phyloP scores from a whole-genome alignment of 2,797 vertebrate species.

The Sebastiscus tertius region DNA sequence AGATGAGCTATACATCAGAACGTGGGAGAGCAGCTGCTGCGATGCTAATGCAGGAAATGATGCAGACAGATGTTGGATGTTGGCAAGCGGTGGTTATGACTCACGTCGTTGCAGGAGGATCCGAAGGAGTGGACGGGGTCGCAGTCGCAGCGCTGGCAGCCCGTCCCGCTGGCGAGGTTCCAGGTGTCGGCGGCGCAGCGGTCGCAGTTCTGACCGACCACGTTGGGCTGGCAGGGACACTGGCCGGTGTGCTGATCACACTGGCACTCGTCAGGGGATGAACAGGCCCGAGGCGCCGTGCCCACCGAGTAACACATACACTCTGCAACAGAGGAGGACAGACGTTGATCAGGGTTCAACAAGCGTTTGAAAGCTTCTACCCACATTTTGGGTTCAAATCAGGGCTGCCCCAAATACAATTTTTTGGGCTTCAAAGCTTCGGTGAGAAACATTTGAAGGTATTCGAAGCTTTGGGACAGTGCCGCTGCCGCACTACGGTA shows the following conservation, averaged over 20 bases:
- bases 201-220: conserved; percentile 92
- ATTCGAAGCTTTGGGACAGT: no score
- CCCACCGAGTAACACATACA: conserved; percentile 90
- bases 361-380: not conserved
- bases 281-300: conserved; percentile 82
- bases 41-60: not conserved
- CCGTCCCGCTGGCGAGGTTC: conserved; percentile 86
- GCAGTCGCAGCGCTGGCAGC: conserved; percentile 89
- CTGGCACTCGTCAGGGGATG: conserved; percentile 80
- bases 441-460: no score
- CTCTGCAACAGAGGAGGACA: conserved; percentile 74
- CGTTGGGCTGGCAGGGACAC: conserved; percentile 89
- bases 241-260: conserved; percentile 88
- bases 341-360: not conserved
- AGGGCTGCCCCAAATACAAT: no score
- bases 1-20: not conserved
- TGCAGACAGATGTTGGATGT: not conserved
- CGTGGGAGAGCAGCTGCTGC: conserved; percentile 24
- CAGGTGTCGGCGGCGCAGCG: conserved; percentile 90
- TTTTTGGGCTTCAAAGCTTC: no score
- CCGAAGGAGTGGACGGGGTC: conserved; percentile 83
- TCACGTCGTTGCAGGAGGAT: conserved; percentile 90
- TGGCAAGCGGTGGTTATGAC: not conserved
- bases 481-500: no score
- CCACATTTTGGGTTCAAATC: no score